Evolutionary conservation across 2,888 invertebrate genomes (phyloP), one percentile per base, ranked within the genome.

Genomic region (Drosophila paranaensis): DNA sequence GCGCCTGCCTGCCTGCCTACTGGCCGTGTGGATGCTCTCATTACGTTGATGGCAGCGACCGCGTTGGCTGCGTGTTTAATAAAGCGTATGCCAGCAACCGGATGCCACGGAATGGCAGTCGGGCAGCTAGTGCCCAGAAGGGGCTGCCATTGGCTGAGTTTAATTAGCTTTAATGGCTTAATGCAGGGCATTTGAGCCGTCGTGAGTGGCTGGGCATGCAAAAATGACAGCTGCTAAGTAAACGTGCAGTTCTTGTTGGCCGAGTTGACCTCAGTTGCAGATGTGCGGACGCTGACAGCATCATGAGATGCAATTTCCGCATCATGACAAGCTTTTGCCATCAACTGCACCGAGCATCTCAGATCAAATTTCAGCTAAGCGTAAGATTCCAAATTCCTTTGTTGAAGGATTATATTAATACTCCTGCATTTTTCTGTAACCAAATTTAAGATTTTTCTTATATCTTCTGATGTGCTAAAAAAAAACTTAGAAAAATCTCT

Each of bases 111-210:
- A 33, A 54, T 35, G 71, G 50, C 45, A 14, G 46, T 0, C 35
- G 11, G 37, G 20, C 56, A 37, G 2, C 25, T 6, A 14, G 46
- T 39, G 54, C n/a, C 35, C 60, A 46, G 37, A 60, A 39, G 39
- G 55, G 39, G 55, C 53, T 57, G 48, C 39, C 48, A 48, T 40
- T 42, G 65, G 58, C 64, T 63, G 69, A 48, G 67, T 57, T 81
- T 88, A 86, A 84, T 84, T 86, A 83, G 78, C 87, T 86, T 88
- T 83, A 84, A 84, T 83, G 73, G 78, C 65, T 74, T 83, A 76
- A 86, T 88, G 71, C 62, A 50, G 48, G 54, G 50, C 67, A 58
- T 60, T 57, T 27, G 61, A 57, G 60, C 40, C 46, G 42, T 40
- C 48, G 20, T 65, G 55, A 30, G 53, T 54, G 42, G 57, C 10